phyloP scores from a whole-genome alignment of 2,797 vertebrate species.

The Amphiprion clarkii region DNA sequence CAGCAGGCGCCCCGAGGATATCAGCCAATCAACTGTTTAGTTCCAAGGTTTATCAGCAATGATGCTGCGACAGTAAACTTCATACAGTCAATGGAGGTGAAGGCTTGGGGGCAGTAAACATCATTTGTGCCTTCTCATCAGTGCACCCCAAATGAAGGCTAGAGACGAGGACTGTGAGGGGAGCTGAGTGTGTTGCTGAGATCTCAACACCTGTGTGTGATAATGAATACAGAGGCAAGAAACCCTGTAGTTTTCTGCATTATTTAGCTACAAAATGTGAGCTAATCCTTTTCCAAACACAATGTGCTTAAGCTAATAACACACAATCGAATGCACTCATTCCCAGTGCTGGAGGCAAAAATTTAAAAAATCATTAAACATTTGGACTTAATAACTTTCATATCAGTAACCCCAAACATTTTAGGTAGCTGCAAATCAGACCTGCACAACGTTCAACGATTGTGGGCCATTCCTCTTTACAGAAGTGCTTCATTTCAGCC shows the following conservation, averaged over 20 bases:
- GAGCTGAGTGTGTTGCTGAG: background rate
- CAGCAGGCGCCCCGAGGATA: conserved; percentile 20
- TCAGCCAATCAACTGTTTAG: conserved; percentile 18
- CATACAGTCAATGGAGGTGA: conserved; percentile 23
- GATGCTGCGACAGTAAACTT: conserved; percentile 32
- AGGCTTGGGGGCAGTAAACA: conserved; percentile 29
- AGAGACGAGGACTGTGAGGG: background rate
- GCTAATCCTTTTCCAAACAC: background rate
- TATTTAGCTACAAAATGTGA: background rate
- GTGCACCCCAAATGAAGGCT: background rate
- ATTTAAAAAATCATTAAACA: too few species aligned
- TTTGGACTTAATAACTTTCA: too few species aligned
- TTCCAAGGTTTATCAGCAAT: conserved; percentile 33
- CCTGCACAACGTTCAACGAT: too few species aligned
- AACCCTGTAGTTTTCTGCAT: background rate
- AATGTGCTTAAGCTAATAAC: background rate
- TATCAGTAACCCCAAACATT: too few species aligned
- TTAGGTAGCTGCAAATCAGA: too few species aligned
- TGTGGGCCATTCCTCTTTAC: too few species aligned
- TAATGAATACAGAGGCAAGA: background rate
- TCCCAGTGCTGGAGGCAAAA: too few species aligned
- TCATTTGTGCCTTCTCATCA: conserved; percentile 18
- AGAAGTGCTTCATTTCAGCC: too few species aligned
- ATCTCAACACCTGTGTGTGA: background rate
- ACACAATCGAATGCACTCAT: too few species aligned